Evolutionary conservation across 2,797 vertebrate species (phyloP), one percentile per base, ranked within the genome.

Genomic region (Betta splendens): DNA sequence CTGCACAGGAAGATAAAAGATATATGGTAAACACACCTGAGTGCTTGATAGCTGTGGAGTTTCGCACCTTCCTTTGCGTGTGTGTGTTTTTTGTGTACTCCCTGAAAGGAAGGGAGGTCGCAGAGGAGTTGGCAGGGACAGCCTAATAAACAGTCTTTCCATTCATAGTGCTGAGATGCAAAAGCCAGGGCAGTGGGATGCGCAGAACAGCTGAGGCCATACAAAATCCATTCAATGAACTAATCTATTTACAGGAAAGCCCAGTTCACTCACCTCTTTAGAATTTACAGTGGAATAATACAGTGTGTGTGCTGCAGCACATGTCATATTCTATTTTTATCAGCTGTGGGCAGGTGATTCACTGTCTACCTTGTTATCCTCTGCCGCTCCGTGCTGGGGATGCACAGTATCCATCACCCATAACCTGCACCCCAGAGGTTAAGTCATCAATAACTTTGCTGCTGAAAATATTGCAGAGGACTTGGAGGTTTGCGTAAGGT

Each of bases 361-460:
- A 92, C 89, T 68, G 87, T 86, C 84, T 88, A 39, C 88, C 91
- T 92, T 92, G 90, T 92, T 93, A 93, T 92, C 90, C 85, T 86
- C 81, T 87, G 80, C 88, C 81, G 87, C 86, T 89, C 83, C 83
- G 49, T 55, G 80, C 76, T 80, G 80, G 75, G 69, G 79, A 90
- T 85, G 83, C 84, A 80, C 81, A 72, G 80, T 91, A 91, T 91
- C 90, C 90, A 92, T 92, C 92, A 92, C 87, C 85, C 88, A 77
- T 90, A 92, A 91, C 91, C 90, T 73, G 75, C 84, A 88, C 90
- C 91, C 88, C 74, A 77, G 85, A 92, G 91, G 90, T 91, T 89
- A 91, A 91, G 89, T 91, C 92, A 89, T 92, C 87, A 92, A 93
- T 93, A 91, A 91, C 87, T 83, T 77, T 90, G 75, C 84, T 80